Conservation (phyloP, 2,797 vertebrate genomes). For the Falco rusticolus region DNA sequence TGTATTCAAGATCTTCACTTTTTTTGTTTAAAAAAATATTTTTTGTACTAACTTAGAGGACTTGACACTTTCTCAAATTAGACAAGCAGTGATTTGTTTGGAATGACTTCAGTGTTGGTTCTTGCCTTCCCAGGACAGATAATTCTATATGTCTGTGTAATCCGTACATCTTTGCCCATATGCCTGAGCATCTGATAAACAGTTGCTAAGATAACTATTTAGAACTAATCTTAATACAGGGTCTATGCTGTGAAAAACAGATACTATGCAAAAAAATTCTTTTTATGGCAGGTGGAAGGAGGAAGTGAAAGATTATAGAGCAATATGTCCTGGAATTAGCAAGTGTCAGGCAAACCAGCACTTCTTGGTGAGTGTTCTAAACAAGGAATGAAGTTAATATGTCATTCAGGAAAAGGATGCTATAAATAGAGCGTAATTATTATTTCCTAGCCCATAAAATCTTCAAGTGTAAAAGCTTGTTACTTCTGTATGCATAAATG, state of each 20-base stretch:
- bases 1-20: neutral
- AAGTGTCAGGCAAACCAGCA: neutral
- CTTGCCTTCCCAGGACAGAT: neutral
- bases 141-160: neutral
- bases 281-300: neutral
- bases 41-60: neutral
- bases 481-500: neutral
- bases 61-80: neutral
- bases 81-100: neutral
- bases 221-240: neutral
- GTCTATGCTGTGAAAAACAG: neutral
- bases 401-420: neutral
- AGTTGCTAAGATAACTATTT: neutral
- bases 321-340: neutral
- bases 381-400: neutral
- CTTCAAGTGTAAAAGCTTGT: neutral
- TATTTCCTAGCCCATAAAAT: neutral
- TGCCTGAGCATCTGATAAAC: neutral
- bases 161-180: neutral
- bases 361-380: neutral
- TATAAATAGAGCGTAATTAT: neutral
- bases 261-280: neutral
- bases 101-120: neutral
- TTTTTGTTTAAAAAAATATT: neutral
- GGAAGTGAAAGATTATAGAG: neutral